phyloP scores from a whole-genome alignment of 2,888 invertebrate species.

The Piscicola geometra region DNA sequence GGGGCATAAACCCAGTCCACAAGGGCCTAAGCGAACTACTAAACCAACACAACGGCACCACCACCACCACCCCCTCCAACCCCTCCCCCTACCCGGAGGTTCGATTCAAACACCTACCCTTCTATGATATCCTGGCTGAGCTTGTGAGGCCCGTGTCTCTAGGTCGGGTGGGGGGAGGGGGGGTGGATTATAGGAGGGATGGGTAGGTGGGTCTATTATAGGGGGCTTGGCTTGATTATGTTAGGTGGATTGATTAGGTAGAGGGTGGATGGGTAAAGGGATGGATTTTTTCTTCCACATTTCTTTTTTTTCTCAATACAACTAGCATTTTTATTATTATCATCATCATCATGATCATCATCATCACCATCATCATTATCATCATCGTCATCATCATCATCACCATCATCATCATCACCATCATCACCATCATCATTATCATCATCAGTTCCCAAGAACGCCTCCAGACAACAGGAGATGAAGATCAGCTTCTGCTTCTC shows the following conservation, averaged over 20 bases:
- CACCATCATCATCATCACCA: conserved; percentile 12
- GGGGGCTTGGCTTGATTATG: no score
- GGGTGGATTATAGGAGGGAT: no score
- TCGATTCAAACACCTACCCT: conserved; percentile 80
- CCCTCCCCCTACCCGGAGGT: conserved; percentile 84
- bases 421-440: conserved; percentile 23
- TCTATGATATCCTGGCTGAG: conserved; percentile 82
- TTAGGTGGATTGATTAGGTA: no score
- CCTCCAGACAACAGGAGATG: conserved; percentile 71
- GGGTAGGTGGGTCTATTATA: no score
- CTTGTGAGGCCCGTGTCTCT: conserved; percentile 83
- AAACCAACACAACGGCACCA: conserved; percentile 31
- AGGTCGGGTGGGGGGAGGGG: conserved; percentile 51
- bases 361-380: conserved; percentile 19
- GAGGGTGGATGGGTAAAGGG: no score
- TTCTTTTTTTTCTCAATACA: no score
- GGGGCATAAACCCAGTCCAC: conserved; percentile 31
- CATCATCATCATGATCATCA: no score
- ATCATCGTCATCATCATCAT: conserved; percentile 9
- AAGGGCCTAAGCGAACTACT: conserved; percentile 36
- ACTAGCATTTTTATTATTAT: no score
- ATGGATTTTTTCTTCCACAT: no score
- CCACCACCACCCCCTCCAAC: conserved; percentile 8
- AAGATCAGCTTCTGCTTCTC: conserved; percentile 82
- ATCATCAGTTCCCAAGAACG: conserved; percentile 50